Conservation (phyloP, 2,888 invertebrate genomes). For the Cordylochernes scorpioides region DNA sequence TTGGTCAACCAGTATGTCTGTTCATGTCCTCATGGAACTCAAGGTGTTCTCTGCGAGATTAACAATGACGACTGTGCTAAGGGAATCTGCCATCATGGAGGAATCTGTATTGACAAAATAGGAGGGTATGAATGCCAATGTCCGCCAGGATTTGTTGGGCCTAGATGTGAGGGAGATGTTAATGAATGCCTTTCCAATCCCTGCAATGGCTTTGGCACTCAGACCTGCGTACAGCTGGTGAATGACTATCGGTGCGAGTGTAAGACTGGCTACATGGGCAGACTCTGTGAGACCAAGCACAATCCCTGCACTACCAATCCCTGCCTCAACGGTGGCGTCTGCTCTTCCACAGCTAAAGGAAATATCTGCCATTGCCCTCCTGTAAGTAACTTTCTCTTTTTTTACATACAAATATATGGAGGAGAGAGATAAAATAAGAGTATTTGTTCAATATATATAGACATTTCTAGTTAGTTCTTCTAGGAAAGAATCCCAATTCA, state of each 20-base stretch:
- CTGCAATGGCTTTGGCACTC: conserved; percentile 50
- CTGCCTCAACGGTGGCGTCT: conserved; percentile 69
- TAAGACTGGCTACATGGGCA: conserved; percentile 63
- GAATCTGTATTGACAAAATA: conserved; percentile 69
- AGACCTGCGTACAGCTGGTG: conserved; percentile 42
- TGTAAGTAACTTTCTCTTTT: conserved; percentile 12
- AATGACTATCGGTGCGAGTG: conserved; percentile 87
- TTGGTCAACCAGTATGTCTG: conserved; percentile 59
- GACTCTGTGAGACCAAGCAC: conserved; percentile 62
- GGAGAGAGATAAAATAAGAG: too few relatives aligned
- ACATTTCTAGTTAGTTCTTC: conserved; percentile 19
- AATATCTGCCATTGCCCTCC: conserved; percentile 51
- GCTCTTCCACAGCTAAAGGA: conserved; percentile 40
- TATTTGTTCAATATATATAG: too few relatives aligned
- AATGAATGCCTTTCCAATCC: conserved; percentile 85
- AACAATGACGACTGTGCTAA: conserved; percentile 71
- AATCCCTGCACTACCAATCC: conserved; percentile 72
- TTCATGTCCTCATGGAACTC: conserved; percentile 75
- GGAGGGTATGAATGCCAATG: conserved; percentile 86
- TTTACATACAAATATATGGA: too few relatives aligned
- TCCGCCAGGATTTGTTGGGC: conserved; percentile 48
- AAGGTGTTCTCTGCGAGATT: conserved; percentile 67
- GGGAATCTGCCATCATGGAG: conserved; percentile 77
- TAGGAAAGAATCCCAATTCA: neutral
- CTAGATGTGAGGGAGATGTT: conserved; percentile 73